phyloP scores from a whole-genome alignment of 2,113 vertebrate genomes.

The Gymnogyps californianus region DNA sequence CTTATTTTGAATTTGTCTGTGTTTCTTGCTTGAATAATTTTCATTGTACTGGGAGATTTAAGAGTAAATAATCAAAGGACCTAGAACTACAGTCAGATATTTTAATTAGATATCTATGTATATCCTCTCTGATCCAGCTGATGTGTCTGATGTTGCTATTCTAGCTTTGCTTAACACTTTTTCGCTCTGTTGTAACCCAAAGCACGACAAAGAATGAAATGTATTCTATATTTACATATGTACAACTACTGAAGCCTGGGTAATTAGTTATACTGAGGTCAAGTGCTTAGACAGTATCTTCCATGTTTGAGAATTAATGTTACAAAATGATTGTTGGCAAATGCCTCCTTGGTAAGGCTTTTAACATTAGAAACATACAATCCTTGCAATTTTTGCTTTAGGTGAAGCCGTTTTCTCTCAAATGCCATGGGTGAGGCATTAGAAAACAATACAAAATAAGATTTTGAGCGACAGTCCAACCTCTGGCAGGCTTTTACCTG shows the following conservation, averaged over 20 bases:
- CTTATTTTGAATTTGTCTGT: background rate
- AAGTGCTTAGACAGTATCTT: background rate
- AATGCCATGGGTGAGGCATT: background rate
- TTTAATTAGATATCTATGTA: background rate
- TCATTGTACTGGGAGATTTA: background rate
- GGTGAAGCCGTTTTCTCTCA: background rate
- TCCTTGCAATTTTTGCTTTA: background rate
- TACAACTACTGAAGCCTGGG: background rate
- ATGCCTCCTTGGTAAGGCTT: background rate
- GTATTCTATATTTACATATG: background rate
- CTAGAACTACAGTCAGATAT: background rate
- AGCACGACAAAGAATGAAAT: background rate
- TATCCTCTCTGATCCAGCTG: background rate
- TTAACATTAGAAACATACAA: background rate
- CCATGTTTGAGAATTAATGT: background rate
- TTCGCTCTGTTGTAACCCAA: background rate
- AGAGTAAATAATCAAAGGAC: background rate
- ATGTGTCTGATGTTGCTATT: background rate
- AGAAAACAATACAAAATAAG: background rate
- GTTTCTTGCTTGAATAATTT: background rate
- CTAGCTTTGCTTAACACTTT: background rate
- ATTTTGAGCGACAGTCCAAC: rapidly evolving
- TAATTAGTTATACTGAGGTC: background rate
- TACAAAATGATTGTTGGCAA: background rate
- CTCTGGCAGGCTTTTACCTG: background rate